phyloP scores from a whole-genome alignment of 1,140 invertebrate genomes.

The Cyrtorhinus lividipennis region DNA sequence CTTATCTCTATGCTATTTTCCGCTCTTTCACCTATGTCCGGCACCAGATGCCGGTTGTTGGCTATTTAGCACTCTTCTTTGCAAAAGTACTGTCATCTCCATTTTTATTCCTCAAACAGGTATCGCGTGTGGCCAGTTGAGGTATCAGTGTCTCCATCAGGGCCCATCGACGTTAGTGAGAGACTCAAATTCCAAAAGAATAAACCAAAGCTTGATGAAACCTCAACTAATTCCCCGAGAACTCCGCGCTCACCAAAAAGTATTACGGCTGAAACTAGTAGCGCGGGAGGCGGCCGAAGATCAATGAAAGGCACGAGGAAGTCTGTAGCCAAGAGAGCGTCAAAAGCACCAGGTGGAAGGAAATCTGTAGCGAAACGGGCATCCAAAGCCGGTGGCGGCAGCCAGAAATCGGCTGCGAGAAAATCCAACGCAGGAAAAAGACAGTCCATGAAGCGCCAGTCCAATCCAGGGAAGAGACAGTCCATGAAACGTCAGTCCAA shows the following conservation, averaged over 20 bases:
- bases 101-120: conserved; percentile 1
- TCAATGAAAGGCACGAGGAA: neutral
- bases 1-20: too few species aligned
- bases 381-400: neutral
- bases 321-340: neutral
- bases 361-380: neutral
- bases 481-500: neutral
- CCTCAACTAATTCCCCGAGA: neutral
- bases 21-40: too few species aligned
- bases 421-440: neutral
- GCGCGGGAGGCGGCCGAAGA: too few species aligned
- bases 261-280: too few species aligned
- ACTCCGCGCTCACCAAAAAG: too few species aligned
- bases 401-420: neutral
- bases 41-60: too few species aligned
- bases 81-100: neutral
- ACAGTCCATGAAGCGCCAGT: neutral
- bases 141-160: neutral
- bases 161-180: neutral
- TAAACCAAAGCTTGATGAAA: neutral
- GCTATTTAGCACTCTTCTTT: too few species aligned
- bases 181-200: neutral
- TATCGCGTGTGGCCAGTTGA: conserved; percentile 15
- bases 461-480: neutral
- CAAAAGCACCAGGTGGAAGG: neutral